Base-by-base conservation (phyloP, 1,140 invertebrate genomes). In the Olivierus martensii region DNA sequence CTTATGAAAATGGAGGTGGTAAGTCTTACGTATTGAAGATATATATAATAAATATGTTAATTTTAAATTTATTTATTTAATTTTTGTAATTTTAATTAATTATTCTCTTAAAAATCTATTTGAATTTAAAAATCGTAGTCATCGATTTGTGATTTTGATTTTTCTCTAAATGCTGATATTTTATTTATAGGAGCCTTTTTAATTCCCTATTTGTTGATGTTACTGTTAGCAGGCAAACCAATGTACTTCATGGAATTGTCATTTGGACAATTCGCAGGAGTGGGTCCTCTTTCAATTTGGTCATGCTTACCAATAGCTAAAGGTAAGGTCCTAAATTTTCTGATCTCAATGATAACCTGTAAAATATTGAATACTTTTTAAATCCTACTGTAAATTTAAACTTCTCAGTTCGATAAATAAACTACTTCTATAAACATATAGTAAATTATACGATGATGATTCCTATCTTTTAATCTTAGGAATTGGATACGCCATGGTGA, bases 121-220 rank as follows among this genome's bases (percentile, higher is more conserved):
- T 17, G n/a, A n/a, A n/a, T n/a, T n/a, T n/a, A n/a, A n/a, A n/a
- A n/a, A n/a, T n/a, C n/a, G n/a, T n/a, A n/a, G n/a, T n/a, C n/a
- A n/a, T n/a, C n/a, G n/a, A n/a, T n/a, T n/a, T n/a, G n/a, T n/a
- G n/a, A n/a, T n/a, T n/a, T n/a, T n/a, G n/a, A n/a, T n/a, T n/a
- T n/a, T n/a, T n/a, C n/a, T n/a, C n/a, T n/a, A 28, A 28, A 28
- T 9, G 28, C 9, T 28, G 1, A 1, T 28, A 0, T 28, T 6
- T 6, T 64, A 62, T 56, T 64, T 75, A 46, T 71, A 84, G 83
- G 83, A 64, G 83, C 79, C 0, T 84, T 84, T 70, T 70, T 90
- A 1, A 75, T 90, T 36, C 82, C 84, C 0, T 90, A 87, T 66
- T 67, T 85, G 18, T 62, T 87, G 34, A 84, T 87, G 72, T 67